Evolutionary conservation across 2,888 invertebrate species (phyloP).

Genomic region (Coelogynopora nodosa): DNA sequence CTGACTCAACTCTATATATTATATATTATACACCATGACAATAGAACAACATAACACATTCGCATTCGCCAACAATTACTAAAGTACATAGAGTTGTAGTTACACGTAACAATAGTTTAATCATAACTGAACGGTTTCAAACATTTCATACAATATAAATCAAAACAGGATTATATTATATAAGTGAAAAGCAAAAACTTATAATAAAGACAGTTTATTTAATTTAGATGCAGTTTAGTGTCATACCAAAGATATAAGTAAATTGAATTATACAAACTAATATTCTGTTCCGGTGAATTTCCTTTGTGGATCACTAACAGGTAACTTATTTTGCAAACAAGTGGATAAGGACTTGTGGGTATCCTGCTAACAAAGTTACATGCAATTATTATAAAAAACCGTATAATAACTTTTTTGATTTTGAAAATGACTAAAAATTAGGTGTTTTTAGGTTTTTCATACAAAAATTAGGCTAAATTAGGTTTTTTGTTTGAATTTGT

Average conservation of each 20-base stretch:
- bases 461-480: neutral
- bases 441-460: neutral
- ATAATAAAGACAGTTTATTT: neutral
- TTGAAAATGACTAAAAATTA: neutral
- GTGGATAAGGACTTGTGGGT: neutral
- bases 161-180: neutral
- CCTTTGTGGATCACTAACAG: neutral
- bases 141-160: neutral
- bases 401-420: constrained; percentile 10
- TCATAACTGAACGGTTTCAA: neutral
- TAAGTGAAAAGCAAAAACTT: neutral
- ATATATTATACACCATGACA: neutral
- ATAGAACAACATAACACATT: neutral
- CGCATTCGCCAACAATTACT: neutral
- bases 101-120: neutral
- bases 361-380: neutral
- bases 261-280: neutral
- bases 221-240: neutral
- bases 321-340: neutral
- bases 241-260: neutral
- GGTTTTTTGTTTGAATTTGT: neutral
- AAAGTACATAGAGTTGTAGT: neutral
- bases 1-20: neutral
- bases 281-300: neutral
- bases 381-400: neutral